phyloP scores from a whole-genome alignment of 2,888 invertebrate genomes.

The Zaprionus bogoriensis region DNA sequence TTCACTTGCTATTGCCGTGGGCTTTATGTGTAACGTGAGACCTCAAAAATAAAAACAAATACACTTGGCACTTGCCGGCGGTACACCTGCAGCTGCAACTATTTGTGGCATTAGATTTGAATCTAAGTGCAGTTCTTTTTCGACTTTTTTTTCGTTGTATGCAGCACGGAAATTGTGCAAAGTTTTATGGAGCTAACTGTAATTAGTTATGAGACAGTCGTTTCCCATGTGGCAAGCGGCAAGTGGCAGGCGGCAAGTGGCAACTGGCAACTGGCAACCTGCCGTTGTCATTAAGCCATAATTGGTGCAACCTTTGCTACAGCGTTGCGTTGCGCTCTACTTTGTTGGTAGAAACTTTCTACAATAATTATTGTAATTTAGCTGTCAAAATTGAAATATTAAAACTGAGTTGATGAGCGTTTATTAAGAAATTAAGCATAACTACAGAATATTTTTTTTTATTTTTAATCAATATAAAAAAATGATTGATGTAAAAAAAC shows the following conservation, averaged over 20 bases:
- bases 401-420: no score
- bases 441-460: no score
- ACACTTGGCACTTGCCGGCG: conserved; percentile 1
- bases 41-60: conserved; percentile 26
- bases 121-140: conserved; percentile 49
- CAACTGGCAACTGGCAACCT: conserved; percentile 16
- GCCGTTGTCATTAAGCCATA: conserved; percentile 37
- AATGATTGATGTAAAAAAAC: no score
- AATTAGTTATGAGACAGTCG: conserved; percentile 43
- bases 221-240: conserved; percentile 25
- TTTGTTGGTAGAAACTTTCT: conserved; percentile 22
- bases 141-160: conserved; percentile 14
- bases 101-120: conserved; percentile 39
- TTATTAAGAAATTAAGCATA: background rate
- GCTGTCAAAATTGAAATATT: conserved; percentile 3
- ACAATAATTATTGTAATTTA: conserved; percentile 15
- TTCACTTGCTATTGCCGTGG: conserved; percentile 13
- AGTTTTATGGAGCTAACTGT: conserved; percentile 36
- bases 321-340: conserved; percentile 17
- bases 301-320: conserved; percentile 30
- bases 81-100: conserved; percentile 41
- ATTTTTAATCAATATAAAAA: no score
- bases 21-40: conserved; percentile 66
- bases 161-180: conserved; percentile 47
- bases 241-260: conserved; percentile 23